phyloP scores from a whole-genome alignment of 2,113 vertebrate species.

The Actenoides hombroni region DNA sequence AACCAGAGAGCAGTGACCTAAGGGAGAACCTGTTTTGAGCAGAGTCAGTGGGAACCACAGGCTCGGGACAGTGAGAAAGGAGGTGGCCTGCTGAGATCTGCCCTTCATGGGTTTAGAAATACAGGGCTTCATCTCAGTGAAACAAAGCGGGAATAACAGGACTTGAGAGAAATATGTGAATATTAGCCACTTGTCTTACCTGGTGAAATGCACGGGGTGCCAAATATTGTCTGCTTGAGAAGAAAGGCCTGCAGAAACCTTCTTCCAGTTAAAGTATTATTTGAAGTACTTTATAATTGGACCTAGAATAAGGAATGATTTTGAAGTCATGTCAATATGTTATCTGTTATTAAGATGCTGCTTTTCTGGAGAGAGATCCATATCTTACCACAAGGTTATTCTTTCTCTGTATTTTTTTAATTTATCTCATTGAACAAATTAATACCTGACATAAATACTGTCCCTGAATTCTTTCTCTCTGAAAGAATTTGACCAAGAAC shows the following conservation, averaged over 20 bases:
- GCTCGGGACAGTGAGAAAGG: neutral
- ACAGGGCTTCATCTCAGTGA: neutral
- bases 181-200: neutral
- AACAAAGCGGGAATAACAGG: slow-evolving; percentile 41
- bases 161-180: slow-evolving; percentile 6
- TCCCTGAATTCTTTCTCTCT: neutral
- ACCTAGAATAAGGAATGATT: neutral
- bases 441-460: neutral
- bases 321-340: neutral
- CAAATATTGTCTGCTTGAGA: neutral
- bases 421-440: neutral
- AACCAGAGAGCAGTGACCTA: neutral
- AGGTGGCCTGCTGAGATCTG: neutral
- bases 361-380: neutral
- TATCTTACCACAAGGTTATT: neutral
- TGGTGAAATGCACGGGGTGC: neutral
- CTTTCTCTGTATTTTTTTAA: neutral
- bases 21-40: neutral
- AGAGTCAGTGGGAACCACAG: neutral
- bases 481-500: neutral
- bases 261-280: neutral
- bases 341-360: neutral
- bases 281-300: neutral
- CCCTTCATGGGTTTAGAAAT: neutral
- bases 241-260: neutral